Evolutionary conservation across 2,797 vertebrate species (phyloP).

Genomic region (Sebastes jordani): DNA sequence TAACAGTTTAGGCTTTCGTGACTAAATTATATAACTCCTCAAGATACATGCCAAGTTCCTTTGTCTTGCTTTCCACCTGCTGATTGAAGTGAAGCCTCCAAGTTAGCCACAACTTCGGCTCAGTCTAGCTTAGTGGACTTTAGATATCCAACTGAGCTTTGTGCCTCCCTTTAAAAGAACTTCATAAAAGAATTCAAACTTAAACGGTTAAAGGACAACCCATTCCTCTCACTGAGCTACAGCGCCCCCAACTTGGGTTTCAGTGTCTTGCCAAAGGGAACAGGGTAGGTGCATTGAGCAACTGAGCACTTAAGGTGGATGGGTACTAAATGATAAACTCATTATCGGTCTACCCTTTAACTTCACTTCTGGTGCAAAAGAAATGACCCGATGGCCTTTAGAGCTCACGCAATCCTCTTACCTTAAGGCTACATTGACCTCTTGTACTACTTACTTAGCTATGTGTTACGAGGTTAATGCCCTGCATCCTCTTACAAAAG

Average conservation of each 20-base stretch:
- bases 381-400: not conserved
- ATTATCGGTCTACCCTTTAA: not conserved
- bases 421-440: not conserved
- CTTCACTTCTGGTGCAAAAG: not conserved
- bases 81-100: not conserved
- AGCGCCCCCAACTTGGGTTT: not conserved
- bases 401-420: not conserved
- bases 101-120: not conserved
- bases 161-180: not conserved
- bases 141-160: not conserved
- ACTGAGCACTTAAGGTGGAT: not conserved
- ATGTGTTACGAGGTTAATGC: slow-evolving; percentile 26
- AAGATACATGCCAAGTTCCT: not conserved
- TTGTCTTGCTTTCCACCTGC: not conserved
- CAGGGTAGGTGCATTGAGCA: not conserved
- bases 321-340: not conserved
- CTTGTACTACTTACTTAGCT: slow-evolving; percentile 1
- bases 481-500: slow-evolving; percentile 5
- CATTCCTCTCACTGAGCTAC: too few species aligned
- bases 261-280: not conserved
- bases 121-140: not conserved
- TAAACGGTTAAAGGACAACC: too few species aligned
- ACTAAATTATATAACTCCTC: not conserved
- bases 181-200: too few species aligned
- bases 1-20: not conserved